phyloP scores from a whole-genome alignment of 64 coral and sea anemone genomes.

The Montipora efflorescens region DNA sequence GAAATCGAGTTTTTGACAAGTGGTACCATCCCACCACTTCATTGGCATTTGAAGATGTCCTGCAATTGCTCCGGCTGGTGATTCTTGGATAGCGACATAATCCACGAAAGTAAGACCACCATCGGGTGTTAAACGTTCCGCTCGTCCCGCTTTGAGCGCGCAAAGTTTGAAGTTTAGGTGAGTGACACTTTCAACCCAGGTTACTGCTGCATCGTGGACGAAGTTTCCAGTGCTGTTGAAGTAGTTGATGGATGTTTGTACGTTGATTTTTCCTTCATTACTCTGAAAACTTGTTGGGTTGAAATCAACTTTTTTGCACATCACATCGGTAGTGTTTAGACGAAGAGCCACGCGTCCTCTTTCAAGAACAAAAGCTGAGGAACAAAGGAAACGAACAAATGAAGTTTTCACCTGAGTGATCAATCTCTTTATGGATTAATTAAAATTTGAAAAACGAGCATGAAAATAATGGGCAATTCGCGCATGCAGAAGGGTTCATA shows the following conservation, averaged over 20 bases:
- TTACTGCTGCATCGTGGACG: slow-evolving; percentile 80
- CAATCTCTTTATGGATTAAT: too few species aligned
- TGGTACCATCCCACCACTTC: slow-evolving; percentile 90
- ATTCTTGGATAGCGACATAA: slow-evolving; percentile 84
- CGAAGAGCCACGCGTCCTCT: slow-evolving; percentile 67
- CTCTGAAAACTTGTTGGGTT: neutral
- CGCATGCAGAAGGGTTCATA: too few species aligned
- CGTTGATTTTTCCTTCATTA: slow-evolving; percentile 24
- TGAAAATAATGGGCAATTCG: too few species aligned
- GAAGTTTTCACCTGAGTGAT: too few species aligned
- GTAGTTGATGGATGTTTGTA: slow-evolving; percentile 84
- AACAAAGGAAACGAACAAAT: neutral
- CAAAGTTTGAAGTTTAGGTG: slow-evolving; percentile 66
- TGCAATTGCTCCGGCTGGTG: slow-evolving; percentile 50
- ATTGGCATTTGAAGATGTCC: slow-evolving; percentile 54
- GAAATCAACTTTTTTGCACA: slow-evolving; percentile 55
- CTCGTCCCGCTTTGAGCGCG: slow-evolving; percentile 81
- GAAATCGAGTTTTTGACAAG: slow-evolving; percentile 51
- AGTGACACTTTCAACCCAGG: slow-evolving; percentile 80
- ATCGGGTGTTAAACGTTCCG: slow-evolving; percentile 67
- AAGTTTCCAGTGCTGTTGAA: slow-evolving; percentile 50
- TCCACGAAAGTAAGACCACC: slow-evolving; percentile 80
- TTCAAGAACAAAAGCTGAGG: slow-evolving; percentile 67
- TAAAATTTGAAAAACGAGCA: too few species aligned
- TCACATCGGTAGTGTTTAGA: slow-evolving; percentile 76